Conservation (phyloP, 1,140 invertebrate species). For the Diorhabda carinulata region DNA sequence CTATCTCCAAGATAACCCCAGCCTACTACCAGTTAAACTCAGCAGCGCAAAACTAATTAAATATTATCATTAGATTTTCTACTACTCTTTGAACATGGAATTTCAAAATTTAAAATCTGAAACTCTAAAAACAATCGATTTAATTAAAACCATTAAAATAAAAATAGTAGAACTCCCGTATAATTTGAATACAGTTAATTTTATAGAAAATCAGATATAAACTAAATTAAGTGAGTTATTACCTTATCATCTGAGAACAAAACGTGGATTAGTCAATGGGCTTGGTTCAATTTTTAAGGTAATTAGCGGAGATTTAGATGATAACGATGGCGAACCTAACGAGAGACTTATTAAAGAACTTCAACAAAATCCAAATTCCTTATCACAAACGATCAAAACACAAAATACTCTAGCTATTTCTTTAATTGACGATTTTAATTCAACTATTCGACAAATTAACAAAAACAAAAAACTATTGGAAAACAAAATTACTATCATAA, state of each 20-base stretch:
- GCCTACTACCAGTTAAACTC: neutral
- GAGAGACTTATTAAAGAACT: constrained; percentile 22
- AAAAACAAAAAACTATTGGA: neutral
- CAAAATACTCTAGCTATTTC: neutral
- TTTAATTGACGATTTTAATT: constrained; percentile 3
- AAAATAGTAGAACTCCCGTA: neutral
- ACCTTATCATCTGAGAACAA: constrained; percentile 20
- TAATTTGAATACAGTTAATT: neutral
- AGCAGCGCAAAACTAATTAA: neutral
- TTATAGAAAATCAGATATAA: constrained; percentile 20
- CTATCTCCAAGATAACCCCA: neutral
- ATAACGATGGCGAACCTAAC: constrained; percentile 32
- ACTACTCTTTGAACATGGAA: neutral
- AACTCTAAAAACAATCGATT: neutral
- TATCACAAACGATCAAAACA: constrained; percentile 7
- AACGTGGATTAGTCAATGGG: no score
- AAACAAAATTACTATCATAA: neutral
- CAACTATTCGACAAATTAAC: neutral
- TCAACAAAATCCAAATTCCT: no score
- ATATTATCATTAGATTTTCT: neutral
- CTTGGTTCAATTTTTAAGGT: no score
- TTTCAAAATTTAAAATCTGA: neutral
- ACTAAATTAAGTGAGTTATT: constrained; percentile 31
- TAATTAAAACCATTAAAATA: neutral
- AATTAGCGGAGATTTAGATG: constrained; percentile 37